These are phyloP conservation scores for Noctua janthina DNA, from an alignment of 2,888 invertebrate species.

Conservation along the genomic window DNA sequence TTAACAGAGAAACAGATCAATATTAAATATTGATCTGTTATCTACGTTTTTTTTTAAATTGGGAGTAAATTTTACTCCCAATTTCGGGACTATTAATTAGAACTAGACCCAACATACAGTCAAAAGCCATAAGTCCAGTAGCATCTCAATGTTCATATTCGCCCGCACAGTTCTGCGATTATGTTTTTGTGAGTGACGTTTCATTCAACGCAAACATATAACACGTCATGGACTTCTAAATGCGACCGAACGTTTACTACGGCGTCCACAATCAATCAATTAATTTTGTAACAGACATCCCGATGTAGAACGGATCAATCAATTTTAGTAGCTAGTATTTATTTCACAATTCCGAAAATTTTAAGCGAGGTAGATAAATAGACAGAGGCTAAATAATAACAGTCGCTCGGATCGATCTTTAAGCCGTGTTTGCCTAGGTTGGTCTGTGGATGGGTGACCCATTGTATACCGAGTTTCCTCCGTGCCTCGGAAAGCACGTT, in stretches of 20 bases:
- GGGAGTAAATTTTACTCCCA: no score
- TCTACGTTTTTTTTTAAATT: neutral
- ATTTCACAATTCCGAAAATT: neutral
- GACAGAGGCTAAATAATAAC: no score
- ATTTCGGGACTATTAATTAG: neutral
- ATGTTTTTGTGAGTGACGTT: no score
- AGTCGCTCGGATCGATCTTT: no score
- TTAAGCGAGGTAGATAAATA: neutral
- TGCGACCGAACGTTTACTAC: neutral
- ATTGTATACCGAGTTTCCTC: no score
- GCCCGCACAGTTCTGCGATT: neutral
- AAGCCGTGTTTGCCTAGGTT: no score
- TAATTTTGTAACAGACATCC: neutral
- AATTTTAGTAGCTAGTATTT: neutral
- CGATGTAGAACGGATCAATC: neutral
- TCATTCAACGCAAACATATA: no score
- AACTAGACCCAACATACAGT: neutral
- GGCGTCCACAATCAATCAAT: neutral
- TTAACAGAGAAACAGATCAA: neutral
- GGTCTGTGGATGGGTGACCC: no score
- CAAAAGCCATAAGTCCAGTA: neutral
- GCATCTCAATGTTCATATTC: neutral
- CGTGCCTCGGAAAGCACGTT: no score
- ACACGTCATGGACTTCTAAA: neutral
- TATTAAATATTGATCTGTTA: neutral